phyloP scores from a whole-genome alignment of 1,140 invertebrate genomes.

The Wiebesia pumilae region DNA sequence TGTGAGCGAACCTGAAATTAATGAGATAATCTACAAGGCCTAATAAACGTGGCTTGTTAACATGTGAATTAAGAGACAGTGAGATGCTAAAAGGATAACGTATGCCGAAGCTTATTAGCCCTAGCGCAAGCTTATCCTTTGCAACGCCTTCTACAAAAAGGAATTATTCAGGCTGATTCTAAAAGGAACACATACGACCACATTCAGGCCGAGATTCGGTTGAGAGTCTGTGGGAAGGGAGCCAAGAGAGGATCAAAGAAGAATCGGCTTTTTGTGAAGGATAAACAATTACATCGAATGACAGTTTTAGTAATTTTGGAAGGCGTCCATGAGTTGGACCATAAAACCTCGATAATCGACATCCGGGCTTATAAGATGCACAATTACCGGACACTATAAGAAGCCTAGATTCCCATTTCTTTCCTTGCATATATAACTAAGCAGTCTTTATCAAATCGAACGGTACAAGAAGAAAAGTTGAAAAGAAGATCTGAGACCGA shows the following conservation, averaged over 20 bases:
- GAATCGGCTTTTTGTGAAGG: too few species aligned
- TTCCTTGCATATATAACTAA: slow-evolving; percentile 66
- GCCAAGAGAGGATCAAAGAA: too few species aligned
- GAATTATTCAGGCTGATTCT: too few species aligned
- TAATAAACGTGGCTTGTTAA: slow-evolving; percentile 46
- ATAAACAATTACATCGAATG: slow-evolving; percentile 56
- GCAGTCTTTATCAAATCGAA: slow-evolving; percentile 30
- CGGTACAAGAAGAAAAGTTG: slow-evolving; percentile 1
- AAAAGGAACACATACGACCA: too few species aligned
- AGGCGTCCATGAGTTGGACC: slow-evolving; percentile 27
- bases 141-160: too few species aligned
- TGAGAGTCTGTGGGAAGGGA: too few species aligned
- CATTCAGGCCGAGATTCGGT: too few species aligned
- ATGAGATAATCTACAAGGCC: background rate
- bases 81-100: too few species aligned
- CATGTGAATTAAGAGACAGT: too few species aligned
- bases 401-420: slow-evolving; percentile 51
- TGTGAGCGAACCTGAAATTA: too few species aligned
- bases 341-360: slow-evolving; percentile 64
- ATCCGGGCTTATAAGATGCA: slow-evolving; percentile 63
- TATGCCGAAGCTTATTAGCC: too few species aligned
- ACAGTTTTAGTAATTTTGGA: slow-evolving; percentile 47
- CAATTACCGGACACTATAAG: slow-evolving; percentile 66
- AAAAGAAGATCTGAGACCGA: background rate
- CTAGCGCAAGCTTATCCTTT: too few species aligned